Evolutionary conservation across 2,797 vertebrate species (phyloP), one percentile per base, ranked within the genome.

Genomic region (Anabacerthia variegaticeps): DNA sequence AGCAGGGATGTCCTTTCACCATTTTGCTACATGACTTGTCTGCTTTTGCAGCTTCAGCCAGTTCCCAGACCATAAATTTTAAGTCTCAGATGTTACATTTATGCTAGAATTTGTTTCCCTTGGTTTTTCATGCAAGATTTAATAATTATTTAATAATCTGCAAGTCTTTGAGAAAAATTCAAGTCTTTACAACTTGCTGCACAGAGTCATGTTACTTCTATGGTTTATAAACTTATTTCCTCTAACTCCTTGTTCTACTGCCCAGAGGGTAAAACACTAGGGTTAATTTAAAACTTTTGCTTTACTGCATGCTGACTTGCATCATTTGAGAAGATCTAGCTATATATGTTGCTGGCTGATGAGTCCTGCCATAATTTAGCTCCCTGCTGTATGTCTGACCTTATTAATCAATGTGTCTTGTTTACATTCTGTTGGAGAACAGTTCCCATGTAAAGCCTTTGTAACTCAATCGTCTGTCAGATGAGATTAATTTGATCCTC

Each of bases 371-470:
- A 12, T 78, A 69, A 75, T 85, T 94, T 85, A 93, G 46, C 54
- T 65, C 27, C 63, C 61, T 55, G 24, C 43, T 82, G 24, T 52
- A 68, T 30, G 28, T 79, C 85, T 90, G 51, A 95, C 56, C 49
- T 95, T 91, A 68, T 30, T 77, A 91, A 74, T 78, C 6, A 28
- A 21, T 2, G 3, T 26, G 59, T 80, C 91, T 82, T 92, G 49
- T 86, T 97, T 85, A 89, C 59, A 55, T 88, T 93, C 37, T 63
- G 19, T 44, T 86, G 80, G 48, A 95, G 85, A 62, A 72, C 62
- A 83, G 30, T 77, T 81, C 69, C 76, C 88, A 80, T 49, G 63
- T 58, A 85, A 96, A 85, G 74, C 48, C 44, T 75, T 77, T 65
- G 10, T 76, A 90, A 74, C 80, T 89, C 65, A 92, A 55, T 63